Evolutionary conservation across 1,140 invertebrate species (phyloP).

Genomic region (Cardiocondyla obscurior): DNA sequence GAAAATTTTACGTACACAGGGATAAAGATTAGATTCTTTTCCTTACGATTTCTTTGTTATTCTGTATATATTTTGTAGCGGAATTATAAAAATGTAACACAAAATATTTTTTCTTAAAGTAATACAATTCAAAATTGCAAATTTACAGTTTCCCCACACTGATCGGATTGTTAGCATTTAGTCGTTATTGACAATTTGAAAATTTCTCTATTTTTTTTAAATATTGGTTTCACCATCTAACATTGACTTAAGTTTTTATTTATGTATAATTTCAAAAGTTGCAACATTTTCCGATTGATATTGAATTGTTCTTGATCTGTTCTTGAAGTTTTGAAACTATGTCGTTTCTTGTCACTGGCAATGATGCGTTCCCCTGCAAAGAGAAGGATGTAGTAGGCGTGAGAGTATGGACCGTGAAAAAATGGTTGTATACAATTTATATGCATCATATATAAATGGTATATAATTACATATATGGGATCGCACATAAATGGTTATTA

Average conservation of each 20-base stretch:
- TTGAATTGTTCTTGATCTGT: constrained; percentile 58
- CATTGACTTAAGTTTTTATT: constrained; percentile 70
- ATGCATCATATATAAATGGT: too few species aligned
- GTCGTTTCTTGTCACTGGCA: constrained; percentile 76
- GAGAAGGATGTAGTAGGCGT: background rate
- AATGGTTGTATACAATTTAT: too few species aligned
- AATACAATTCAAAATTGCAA: constrained; percentile 82
- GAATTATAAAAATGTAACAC: constrained; percentile 84
- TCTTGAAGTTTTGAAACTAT: constrained; percentile 71
- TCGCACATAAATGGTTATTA: too few species aligned
- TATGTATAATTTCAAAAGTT: constrained; percentile 62
- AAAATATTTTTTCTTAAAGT: constrained; percentile 83
- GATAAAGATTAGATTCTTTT: constrained; percentile 76
- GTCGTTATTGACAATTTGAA: constrained; percentile 72
- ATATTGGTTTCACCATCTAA: constrained; percentile 66
- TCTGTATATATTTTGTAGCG: constrained; percentile 80
- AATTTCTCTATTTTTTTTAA: constrained; percentile 69
- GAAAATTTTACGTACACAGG: constrained; percentile 81
- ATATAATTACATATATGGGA: too few species aligned
- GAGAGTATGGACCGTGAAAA: too few species aligned
- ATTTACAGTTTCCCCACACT: constrained; percentile 79
- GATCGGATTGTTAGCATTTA: constrained; percentile 66
- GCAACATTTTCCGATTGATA: constrained; percentile 34
- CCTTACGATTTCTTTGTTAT: constrained; percentile 73
- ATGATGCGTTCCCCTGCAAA: constrained; percentile 77